phyloP scores from a whole-genome alignment of 2,113 vertebrate genomes.

The Hipposideros armiger region DNA sequence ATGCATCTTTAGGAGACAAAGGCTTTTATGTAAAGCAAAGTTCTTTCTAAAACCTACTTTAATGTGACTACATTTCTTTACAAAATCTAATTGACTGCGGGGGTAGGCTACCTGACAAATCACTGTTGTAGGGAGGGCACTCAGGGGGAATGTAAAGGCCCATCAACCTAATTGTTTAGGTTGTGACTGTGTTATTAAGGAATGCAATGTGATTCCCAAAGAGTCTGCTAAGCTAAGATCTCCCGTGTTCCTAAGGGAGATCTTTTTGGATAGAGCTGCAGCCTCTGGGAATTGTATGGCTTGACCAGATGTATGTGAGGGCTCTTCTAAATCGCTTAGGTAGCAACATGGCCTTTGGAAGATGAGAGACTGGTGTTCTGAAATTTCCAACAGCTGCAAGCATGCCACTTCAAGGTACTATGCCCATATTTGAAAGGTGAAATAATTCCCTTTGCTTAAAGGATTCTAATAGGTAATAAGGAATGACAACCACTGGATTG shows the following conservation, averaged over 20 bases:
- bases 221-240: neutral
- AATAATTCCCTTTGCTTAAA: neutral
- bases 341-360: neutral
- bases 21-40: neutral
- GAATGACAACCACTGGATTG: neutral
- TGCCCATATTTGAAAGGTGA: neutral
- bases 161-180: neutral
- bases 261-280: neutral
- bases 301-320: neutral
- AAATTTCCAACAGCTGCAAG: neutral
- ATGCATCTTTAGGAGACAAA: neutral
- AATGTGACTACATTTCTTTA: neutral
- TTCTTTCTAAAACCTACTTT: slow-evolving; percentile 14
- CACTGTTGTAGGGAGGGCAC: neutral
- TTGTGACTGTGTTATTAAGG: neutral
- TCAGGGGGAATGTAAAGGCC: neutral
- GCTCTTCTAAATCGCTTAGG: neutral
- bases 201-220: neutral
- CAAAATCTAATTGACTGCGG: neutral
- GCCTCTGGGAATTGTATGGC: neutral
- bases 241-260: neutral
- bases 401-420: neutral
- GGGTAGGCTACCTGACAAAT: neutral
- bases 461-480: neutral
- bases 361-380: neutral